phyloP scores from a whole-genome alignment of 2,113 vertebrate species.

The Lipotes vexillifer region DNA sequence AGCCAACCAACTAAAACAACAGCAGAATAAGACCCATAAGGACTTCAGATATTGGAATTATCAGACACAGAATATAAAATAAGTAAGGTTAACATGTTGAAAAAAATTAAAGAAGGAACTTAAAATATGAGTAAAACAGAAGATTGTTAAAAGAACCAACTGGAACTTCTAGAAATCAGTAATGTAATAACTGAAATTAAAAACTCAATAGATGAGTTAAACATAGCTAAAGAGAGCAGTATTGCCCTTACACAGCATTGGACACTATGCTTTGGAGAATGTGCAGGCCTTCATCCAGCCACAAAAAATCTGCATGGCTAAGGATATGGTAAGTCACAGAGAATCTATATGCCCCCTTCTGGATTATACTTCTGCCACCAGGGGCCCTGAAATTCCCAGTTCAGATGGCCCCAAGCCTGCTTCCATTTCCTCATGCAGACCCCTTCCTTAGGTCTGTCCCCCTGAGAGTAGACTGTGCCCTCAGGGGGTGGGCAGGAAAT shows the following conservation, averaged over 20 bases:
- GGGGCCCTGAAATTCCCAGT: neutral
- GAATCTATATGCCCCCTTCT: neutral
- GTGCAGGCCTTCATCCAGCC: neutral
- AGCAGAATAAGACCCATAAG: neutral
- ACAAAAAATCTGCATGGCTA: neutral
- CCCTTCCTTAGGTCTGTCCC: neutral
- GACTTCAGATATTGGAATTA: neutral
- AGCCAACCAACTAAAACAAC: neutral
- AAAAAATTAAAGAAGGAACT: neutral
- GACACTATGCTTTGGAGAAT: neutral
- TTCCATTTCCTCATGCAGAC: neutral
- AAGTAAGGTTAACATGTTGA: neutral
- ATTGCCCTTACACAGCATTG: neutral
- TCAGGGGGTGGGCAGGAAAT: neutral
- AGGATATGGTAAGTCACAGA: neutral
- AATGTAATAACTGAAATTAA: neutral
- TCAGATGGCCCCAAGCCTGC: neutral
- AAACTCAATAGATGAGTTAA: neutral
- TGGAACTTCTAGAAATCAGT: neutral
- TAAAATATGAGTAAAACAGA: neutral
- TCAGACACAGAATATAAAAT: neutral
- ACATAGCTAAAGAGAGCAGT: neutral
- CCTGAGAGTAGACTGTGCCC: neutral
- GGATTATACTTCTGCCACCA: neutral
- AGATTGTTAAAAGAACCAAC: neutral